A percentile compares a stretch with the other conserved stretches of the same genome.
These are phyloP conservation scores for Nysson spinosus DNA, from an alignment of 2,888 invertebrate genomes.

Conservation along the genomic window DNA sequence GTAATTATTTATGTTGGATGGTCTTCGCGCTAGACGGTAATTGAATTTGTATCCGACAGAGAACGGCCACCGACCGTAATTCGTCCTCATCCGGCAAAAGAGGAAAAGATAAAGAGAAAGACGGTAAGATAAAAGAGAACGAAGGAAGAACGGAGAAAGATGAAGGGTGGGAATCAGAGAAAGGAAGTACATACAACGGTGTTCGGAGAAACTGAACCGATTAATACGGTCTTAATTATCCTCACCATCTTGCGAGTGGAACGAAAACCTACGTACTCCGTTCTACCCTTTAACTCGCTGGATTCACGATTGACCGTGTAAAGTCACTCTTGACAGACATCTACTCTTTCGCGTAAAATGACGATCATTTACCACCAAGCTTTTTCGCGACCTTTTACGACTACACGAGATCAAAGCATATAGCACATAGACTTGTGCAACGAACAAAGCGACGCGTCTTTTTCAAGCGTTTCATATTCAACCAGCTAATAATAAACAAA, in stretches of 20 bases:
- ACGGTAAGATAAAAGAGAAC: not conserved
- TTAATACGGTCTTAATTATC: slow-evolving; percentile 49
- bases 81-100: slow-evolving; percentile 11
- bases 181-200: not conserved
- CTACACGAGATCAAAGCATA: no score
- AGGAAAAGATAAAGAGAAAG: not conserved
- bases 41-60: slow-evolving; percentile 50
- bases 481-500: no score
- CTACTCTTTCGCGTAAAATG: no score
- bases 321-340: no score
- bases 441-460: no score
- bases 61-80: slow-evolving; percentile 42
- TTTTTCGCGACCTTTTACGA: no score
- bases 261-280: slow-evolving; percentile 1
- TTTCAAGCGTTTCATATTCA: no score
- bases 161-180: slow-evolving; percentile 4
- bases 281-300: not conserved
- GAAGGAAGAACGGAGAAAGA: not conserved
- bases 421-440: no score
- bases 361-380: no score
- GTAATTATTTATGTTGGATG: slow-evolving; percentile 57
- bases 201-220: slow-evolving; percentile 30
- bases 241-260: slow-evolving; percentile 23
- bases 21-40: slow-evolving; percentile 49
- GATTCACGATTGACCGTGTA: not conserved